A percentile compares a stretch with the other conserved stretches of the same genome.
These are phyloP conservation scores for Steinernema carpocapsae DNA, from an alignment of 2,888 invertebrate species.

Conservation along the genomic window DNA sequence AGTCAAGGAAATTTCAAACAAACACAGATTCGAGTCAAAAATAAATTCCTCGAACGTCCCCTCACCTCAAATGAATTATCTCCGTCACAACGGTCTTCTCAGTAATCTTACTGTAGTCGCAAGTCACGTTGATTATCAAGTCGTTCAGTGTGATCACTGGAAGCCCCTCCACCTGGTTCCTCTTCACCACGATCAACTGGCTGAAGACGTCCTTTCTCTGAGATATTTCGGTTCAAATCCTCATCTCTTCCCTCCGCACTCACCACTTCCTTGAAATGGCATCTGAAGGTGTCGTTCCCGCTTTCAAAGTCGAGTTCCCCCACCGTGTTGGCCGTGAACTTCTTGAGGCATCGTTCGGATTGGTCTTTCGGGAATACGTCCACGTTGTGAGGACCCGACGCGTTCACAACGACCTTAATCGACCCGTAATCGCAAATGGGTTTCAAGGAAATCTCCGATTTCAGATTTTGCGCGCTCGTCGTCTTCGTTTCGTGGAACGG, in stretches of 20 bases:
- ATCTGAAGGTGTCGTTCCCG: neutral
- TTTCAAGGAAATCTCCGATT: neutral
- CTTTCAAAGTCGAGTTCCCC: neutral
- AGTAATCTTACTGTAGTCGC: conserved; percentile 22
- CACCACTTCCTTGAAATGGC: neutral
- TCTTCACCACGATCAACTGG: conserved; percentile 13
- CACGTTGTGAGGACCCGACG: conserved; percentile 22
- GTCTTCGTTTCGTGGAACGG: conserved; percentile 2
- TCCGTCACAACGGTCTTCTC: conserved; percentile 20
- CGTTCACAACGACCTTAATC: conserved; percentile 5
- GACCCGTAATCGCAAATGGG: conserved; percentile 13
- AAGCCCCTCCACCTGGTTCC: conserved; percentile 1
- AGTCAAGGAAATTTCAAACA: no score
- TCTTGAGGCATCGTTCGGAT: neutral
- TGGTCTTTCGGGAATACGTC: conserved; percentile 26
- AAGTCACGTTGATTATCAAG: conserved; percentile 17
- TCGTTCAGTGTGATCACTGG: conserved; percentile 18
- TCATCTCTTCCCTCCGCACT: neutral
- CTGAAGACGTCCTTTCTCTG: conserved; percentile 15
- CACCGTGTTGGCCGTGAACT: neutral
- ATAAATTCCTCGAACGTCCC: no score
- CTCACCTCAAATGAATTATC: conserved; percentile 13
- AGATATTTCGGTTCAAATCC: neutral
- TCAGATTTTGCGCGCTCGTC: neutral
- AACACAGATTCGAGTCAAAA: neutral